Evolutionary conservation across 2,888 invertebrate species (phyloP).

Genomic region (Lypha dubia): DNA sequence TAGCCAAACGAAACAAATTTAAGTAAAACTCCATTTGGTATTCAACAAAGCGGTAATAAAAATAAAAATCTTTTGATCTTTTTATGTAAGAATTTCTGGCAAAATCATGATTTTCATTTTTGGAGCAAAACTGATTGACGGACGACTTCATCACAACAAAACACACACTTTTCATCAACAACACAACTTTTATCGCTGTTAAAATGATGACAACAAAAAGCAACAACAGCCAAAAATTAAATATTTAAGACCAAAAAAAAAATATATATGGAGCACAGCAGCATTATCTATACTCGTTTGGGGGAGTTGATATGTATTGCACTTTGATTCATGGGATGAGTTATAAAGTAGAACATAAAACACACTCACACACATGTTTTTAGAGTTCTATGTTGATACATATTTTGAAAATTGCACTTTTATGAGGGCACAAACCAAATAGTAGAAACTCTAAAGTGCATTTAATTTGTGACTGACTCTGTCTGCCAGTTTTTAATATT

Average conservation of each 20-base stretch:
- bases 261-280: slow-evolving; percentile 37
- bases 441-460: slow-evolving; percentile 41
- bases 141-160: slow-evolving; percentile 30
- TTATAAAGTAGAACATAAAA: slow-evolving; percentile 34
- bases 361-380: slow-evolving; percentile 15
- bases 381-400: slow-evolving; percentile 20
- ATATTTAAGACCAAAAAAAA: not conserved
- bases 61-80: slow-evolving; percentile 64
- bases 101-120: slow-evolving; percentile 55
- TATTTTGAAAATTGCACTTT: slow-evolving; percentile 57
- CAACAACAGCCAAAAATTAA: slow-evolving; percentile 7
- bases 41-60: slow-evolving; percentile 45
- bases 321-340: slow-evolving; percentile 61
- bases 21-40: slow-evolving; percentile 37
- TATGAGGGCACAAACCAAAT: slow-evolving; percentile 41
- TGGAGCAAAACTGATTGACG: slow-evolving; percentile 49
- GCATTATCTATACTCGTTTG: too few species aligned
- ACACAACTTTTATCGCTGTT: slow-evolving; percentile 23
- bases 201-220: slow-evolving; percentile 53
- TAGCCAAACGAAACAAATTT: not conserved
- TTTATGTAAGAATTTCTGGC: slow-evolving; percentile 12
- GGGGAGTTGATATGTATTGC: slow-evolving; percentile 58
- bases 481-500: slow-evolving; percentile 48
- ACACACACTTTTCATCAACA: slow-evolving; percentile 22
- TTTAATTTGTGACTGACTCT: slow-evolving; percentile 16